Base-by-base conservation (phyloP, 1,140 invertebrate species). In the Venturia canescens region DNA sequence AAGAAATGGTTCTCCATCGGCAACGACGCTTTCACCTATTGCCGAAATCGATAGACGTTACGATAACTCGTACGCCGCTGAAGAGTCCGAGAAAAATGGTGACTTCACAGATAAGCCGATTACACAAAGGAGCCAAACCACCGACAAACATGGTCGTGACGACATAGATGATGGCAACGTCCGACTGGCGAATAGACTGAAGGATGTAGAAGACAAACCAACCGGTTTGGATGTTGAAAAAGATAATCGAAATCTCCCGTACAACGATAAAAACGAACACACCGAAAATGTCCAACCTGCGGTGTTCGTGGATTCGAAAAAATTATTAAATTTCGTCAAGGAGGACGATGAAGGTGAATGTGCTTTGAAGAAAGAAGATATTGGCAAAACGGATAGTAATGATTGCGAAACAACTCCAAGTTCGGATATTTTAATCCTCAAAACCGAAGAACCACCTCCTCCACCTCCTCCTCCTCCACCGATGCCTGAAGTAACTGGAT, bases 391-490 rank as follows among this genome's bases (percentile, higher is more conserved):
- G 26, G 44, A 53, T 44, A 82, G 60, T 74, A 48, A 31, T 34
- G n/a, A 71, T 38, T 31, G n/a, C 18, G 60, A 53, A 44, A 7
- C 31, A 3, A 63, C 50, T 1, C 50, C 50, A 63, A 23, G n/a
- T 27, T 63, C 60, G 21, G 21, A 63, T 63, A n/a, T 23, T 26
- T 18, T 23, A 13, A 26, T 27, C 23, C 26, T 63, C 9, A 27
- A 63, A 63, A 26, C 23, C 2, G 27, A 4, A 75, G 21, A 26
- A 75, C 89, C 91, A 50, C 91, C 92, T 38, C 89, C 93, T 38
- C 89, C 91, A 18, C 89, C 92, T 44, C 86, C 89, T 53, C 83
- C 87, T 18, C 84, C 88, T 48, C 83, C 72, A 78, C 86, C 81
- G 29, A 89, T 92, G 86, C 84, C 91, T 38, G 91, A 27, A 21